Percentiles rank a stretch among this genome's conserved stretches.
phyloP scores from a whole-genome alignment of 2,888 invertebrate genomes.

The Perithous albicinctus region DNA sequence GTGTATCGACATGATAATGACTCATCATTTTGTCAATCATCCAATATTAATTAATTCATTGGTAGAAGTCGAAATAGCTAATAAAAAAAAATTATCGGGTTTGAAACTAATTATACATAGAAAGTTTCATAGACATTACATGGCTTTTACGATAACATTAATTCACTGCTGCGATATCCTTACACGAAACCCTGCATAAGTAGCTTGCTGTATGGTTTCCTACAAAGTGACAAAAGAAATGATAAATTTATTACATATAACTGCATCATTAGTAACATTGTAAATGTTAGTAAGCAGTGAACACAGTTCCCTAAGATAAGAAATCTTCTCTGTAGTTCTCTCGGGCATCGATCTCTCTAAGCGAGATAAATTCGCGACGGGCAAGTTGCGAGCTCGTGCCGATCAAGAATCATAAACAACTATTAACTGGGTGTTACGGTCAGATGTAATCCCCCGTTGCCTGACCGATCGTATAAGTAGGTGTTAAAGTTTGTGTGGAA shows the following conservation, averaged over 20 bases:
- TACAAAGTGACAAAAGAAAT: neutral
- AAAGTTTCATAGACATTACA: too few species aligned
- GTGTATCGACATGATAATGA: too few species aligned
- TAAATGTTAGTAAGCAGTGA: neutral
- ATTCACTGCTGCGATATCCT: too few species aligned
- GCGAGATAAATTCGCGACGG: slow-evolving; percentile 52
- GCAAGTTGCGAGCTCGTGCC: slow-evolving; percentile 33
- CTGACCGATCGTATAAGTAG: slow-evolving; percentile 61
- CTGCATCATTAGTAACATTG: neutral
- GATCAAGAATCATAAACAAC: slow-evolving; percentile 67
- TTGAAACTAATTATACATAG: too few species aligned
- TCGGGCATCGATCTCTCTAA: slow-evolving; percentile 35
- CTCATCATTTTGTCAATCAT: too few species aligned
- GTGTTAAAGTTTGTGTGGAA: slow-evolving; percentile 66
- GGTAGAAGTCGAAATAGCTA: too few species aligned
- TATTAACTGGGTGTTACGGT: slow-evolving; percentile 67
- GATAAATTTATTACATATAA: slow-evolving; percentile 1
- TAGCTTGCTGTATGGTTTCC: too few species aligned
- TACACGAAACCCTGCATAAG: too few species aligned
- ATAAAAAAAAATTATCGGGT: too few species aligned
- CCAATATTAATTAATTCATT: too few species aligned
- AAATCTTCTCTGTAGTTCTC: slow-evolving; percentile 11
- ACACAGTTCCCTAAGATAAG: slow-evolving; percentile 6
- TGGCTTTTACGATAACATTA: too few species aligned
- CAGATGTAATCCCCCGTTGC: slow-evolving; percentile 65